A percentile compares a stretch with the other conserved stretches of the same genome.
These are phyloP conservation scores for Sialis lutaria DNA, from an alignment of 2,888 invertebrate species.

Conservation along the genomic window DNA sequence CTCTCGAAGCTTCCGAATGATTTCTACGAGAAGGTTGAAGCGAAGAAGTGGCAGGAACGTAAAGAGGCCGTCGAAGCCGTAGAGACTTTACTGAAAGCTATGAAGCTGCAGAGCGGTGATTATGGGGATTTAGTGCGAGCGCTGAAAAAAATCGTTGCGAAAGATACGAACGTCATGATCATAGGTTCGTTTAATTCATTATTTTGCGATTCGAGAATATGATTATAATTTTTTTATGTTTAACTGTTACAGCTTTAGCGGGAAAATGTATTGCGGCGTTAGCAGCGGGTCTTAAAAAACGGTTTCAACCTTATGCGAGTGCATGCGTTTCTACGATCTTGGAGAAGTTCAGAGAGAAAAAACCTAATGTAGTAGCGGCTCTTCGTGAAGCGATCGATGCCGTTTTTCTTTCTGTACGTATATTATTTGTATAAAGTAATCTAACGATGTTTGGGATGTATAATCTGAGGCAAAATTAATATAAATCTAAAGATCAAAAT, in stretches of 20 bases:
- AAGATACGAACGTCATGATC: conserved; percentile 90
- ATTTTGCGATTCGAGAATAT: too few species aligned
- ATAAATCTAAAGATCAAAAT: too few species aligned
- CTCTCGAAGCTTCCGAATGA: conserved; percentile 85
- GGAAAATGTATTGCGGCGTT: conserved; percentile 68
- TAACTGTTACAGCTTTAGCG: conserved; percentile 37
- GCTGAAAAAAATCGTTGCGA: conserved; percentile 62
- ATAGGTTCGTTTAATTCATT: conserved; percentile 26
- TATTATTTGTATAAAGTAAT: conserved; percentile 2
- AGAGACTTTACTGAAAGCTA: conserved; percentile 59
- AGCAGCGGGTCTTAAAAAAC: conserved; percentile 72
- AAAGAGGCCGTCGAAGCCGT: conserved; percentile 80
- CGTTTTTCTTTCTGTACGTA: conserved; percentile 57
- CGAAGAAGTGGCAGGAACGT: conserved; percentile 93
- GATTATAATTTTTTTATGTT: too few species aligned
- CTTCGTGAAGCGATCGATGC: conserved; percentile 84
- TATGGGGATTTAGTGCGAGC: conserved; percentile 78
- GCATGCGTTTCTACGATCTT: conserved; percentile 61
- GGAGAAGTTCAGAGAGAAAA: conserved; percentile 97
- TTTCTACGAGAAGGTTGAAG: conserved; percentile 86
- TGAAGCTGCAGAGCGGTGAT: conserved; percentile 80
- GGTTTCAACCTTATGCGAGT: conserved; percentile 69
- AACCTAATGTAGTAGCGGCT: conserved; percentile 71
- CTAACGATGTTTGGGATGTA: too few species aligned
- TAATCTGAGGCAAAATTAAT: too few species aligned